Evolutionary conservation across 1,140 invertebrate genomes (phyloP), one percentile per base, ranked within the genome.

Genomic region (Melipona quadrifasciata): DNA sequence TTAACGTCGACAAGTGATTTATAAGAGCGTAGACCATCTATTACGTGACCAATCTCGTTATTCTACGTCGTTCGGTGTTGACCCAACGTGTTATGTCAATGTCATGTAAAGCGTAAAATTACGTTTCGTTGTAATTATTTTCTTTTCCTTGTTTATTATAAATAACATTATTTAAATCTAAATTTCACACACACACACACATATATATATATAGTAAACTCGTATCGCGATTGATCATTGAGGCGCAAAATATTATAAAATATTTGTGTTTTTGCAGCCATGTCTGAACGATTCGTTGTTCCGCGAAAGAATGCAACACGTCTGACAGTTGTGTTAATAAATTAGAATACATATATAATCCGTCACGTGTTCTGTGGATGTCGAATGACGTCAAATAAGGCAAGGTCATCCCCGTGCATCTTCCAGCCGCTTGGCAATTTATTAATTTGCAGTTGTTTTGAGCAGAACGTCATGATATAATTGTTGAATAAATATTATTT

Each of bases 321-420:
- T 10, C 21, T 21, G 12, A 14, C 27, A 39, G 6, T 55, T 17
- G 24, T 21, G 51, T 64, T 75, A 14, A 76, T 81, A 73, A 73
- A 73, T 81, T 81, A 53, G 57, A 73, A 73, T 73, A 51, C n/a
- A 34, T 61, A 72, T 64, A 53, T 61, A n/a, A 67, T 55, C 51
- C 61, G 31, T 55, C 31, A 51, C 70, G 57, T 21, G 55, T 83
- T 39, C 47, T 31, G 51, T 14, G 24, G 27, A 17, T 10, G 16
- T 21, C 34, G n/a, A 24, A 1, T 83, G 81, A 83, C 81, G 81
- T 83, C 74, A 83, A 58, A 12, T 58, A 34, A 83, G 16, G 55
- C 81, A 77, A 83, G 81, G 65, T 34, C 81, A 16, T n/a, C 65
- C 39, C 10, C 65, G 53, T 55, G 74, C 65, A 68, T 70, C 64